Evolutionary conservation across 2,113 vertebrate species (phyloP).

Genomic region (Ptilonorhynchus violaceus): DNA sequence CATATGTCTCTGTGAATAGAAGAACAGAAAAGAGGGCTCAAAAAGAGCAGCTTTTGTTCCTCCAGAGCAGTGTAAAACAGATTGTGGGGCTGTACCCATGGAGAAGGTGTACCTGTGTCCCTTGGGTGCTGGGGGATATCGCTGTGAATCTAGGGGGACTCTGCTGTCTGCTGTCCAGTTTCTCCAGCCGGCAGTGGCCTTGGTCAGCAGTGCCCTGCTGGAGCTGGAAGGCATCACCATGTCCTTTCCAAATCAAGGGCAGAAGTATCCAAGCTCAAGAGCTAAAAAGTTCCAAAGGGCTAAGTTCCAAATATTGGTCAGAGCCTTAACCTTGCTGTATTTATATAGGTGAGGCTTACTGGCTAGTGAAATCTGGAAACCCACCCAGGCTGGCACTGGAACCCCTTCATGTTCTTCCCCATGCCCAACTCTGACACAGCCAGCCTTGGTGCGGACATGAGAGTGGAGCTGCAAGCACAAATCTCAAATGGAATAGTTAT

Average conservation of each 20-base stretch:
- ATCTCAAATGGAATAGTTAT: background rate
- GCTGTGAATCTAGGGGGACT: rapidly evolving
- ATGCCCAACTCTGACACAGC: background rate
- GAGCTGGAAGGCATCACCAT: background rate
- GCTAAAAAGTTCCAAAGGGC: no score
- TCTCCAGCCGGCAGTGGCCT: background rate
- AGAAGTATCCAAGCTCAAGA: background rate
- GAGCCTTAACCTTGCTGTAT: background rate
- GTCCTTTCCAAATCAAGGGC: background rate
- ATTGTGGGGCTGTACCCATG: background rate
- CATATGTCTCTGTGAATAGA: background rate
- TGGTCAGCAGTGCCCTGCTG: background rate
- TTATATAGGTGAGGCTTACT: background rate
- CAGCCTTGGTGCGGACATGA: background rate
- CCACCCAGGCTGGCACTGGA: background rate
- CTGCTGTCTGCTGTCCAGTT: background rate
- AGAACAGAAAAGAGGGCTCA: background rate
- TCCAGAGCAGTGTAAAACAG: background rate
- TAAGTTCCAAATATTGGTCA: background rate
- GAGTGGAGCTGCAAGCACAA: background rate
- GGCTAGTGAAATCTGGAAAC: background rate
- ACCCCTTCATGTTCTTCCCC: rapidly evolving
- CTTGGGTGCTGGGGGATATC: background rate
- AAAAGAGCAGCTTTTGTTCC: background rate
- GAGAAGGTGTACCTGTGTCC: background rate